Conservation (phyloP, 2,888 invertebrate genomes). For the Ischnura elegans region DNA sequence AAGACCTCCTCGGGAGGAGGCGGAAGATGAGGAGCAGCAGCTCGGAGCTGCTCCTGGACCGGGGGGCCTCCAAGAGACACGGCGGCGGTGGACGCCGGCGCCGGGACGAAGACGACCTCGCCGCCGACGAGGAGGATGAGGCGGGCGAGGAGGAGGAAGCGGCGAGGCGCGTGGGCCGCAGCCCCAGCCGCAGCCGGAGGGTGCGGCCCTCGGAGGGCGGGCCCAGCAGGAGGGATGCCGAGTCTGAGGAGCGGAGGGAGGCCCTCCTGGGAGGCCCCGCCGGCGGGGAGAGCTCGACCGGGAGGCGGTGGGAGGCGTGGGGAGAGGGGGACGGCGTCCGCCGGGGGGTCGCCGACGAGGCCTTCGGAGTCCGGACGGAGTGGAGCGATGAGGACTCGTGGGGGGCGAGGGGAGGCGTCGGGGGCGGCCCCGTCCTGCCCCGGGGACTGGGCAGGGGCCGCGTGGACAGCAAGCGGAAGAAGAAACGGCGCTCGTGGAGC, state of each 20-base stretch:
- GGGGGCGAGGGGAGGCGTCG: background rate
- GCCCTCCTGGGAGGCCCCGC: slow-evolving; percentile 45
- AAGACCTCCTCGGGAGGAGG: slow-evolving; percentile 74
- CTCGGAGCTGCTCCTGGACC: slow-evolving; percentile 87
- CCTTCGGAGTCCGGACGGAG: slow-evolving; percentile 37
- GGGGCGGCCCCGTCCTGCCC: background rate
- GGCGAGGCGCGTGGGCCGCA: background rate
- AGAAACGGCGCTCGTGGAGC: slow-evolving; percentile 57
- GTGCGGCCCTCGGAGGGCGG: background rate
- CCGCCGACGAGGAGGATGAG: slow-evolving; percentile 73
- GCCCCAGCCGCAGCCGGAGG: slow-evolving; percentile 17
- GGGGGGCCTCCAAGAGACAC: slow-evolving; percentile 54
- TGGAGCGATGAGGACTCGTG: slow-evolving; percentile 60
- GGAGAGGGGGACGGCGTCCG: slow-evolving; percentile 12
- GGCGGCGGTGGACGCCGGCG: background rate
- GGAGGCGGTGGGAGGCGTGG: slow-evolving; percentile 49
- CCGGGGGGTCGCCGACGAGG: slow-evolving; percentile 21
- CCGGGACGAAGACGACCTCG: slow-evolving; percentile 28
- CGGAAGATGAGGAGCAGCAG: slow-evolving; percentile 85
- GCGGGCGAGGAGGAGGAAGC: slow-evolving; percentile 49
- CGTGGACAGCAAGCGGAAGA: slow-evolving; percentile 74
- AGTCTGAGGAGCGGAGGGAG: slow-evolving; percentile 41
- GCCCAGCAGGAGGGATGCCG: slow-evolving; percentile 11
- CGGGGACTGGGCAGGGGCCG: slow-evolving; percentile 21
- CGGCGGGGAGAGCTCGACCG: background rate